Evolutionary conservation across 2,113 vertebrate genomes (phyloP).

Genomic region (Arothron firmamentum): DNA sequence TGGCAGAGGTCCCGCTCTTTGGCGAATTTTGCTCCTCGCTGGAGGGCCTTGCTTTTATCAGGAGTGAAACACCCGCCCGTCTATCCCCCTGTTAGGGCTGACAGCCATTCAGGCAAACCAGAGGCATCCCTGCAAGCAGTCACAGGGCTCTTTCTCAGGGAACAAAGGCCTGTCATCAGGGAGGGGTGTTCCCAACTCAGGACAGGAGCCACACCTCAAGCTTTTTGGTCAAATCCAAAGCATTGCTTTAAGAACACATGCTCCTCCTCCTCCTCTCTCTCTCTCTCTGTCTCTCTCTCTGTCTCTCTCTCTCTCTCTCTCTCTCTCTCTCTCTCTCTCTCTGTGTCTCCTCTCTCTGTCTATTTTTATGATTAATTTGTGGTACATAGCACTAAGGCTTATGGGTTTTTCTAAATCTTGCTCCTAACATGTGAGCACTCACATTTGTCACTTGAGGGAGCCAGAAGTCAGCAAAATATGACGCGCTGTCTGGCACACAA

Average conservation of each 20-base stretch:
- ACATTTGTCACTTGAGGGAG: constrained; percentile 54
- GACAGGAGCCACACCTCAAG: constrained; percentile 3
- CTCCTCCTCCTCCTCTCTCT: background rate
- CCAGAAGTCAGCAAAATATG: constrained; percentile 22
- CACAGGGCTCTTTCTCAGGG: constrained; percentile 73
- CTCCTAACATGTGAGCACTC: background rate
- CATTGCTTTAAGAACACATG: constrained; percentile 46
- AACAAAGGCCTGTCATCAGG: constrained; percentile 66
- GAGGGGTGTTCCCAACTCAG: constrained; percentile 54
- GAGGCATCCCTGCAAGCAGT: constrained; percentile 68
- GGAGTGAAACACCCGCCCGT: constrained; percentile 69
- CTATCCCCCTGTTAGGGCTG: constrained; percentile 69
- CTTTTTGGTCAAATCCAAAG: constrained; percentile 23
- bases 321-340: background rate
- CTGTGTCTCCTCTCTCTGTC: background rate
- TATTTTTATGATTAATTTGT: background rate
- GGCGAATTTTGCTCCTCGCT: constrained; percentile 55
- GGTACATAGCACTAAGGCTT: background rate
- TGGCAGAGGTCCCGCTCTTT: constrained; percentile 70
- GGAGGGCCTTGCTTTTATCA: constrained; percentile 66
- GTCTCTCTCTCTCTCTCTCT: constrained; percentile 1
- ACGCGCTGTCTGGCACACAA: no score
- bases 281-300: background rate
- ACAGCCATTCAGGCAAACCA: constrained; percentile 70
- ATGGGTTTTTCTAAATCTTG: background rate